Conservation (phyloP, 2,797 vertebrate genomes). For the Uromys caudimaculatus region DNA sequence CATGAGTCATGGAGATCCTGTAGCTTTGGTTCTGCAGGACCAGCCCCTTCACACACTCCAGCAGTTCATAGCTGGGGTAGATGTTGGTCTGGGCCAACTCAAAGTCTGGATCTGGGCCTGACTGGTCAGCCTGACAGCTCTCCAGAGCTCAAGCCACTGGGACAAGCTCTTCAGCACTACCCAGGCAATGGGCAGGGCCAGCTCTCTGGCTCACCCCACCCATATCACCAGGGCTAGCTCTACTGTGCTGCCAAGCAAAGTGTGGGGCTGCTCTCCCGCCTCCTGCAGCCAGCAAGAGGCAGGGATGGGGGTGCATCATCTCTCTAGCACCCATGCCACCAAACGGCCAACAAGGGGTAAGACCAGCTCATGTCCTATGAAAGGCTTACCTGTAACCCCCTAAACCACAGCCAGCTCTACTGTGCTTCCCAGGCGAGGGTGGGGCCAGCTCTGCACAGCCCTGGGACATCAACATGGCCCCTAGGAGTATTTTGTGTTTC, state of each 20-base stretch:
- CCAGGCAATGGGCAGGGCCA: neutral
- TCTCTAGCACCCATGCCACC: neutral
- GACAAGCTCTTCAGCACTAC: neutral
- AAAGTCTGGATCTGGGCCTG: neutral
- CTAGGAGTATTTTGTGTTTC: slow-evolving; percentile 16
- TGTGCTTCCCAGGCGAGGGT: neutral
- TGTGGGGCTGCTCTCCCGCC: neutral
- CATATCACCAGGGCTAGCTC: neutral
- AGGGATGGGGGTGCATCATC: neutral
- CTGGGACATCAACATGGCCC: neutral
- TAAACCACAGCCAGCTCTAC: neutral
- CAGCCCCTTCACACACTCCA: neutral
- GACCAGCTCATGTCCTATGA: neutral
- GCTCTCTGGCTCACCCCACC: neutral
- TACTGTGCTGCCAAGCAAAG: neutral
- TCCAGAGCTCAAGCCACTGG: neutral
- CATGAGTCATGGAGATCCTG: neutral
- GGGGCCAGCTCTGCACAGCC: neutral
- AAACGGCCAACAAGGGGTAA: neutral
- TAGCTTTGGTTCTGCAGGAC: neutral
- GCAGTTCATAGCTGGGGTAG: neutral
- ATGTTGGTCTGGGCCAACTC: neutral
- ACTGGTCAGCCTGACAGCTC: neutral
- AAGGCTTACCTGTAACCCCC: neutral
- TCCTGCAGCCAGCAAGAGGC: neutral